A percentile compares a stretch with the other conserved stretches of the same genome.
These are phyloP conservation scores for Microtus richardsoni DNA, from an alignment of 2,113 vertebrate genomes.

Conservation along the genomic window DNA sequence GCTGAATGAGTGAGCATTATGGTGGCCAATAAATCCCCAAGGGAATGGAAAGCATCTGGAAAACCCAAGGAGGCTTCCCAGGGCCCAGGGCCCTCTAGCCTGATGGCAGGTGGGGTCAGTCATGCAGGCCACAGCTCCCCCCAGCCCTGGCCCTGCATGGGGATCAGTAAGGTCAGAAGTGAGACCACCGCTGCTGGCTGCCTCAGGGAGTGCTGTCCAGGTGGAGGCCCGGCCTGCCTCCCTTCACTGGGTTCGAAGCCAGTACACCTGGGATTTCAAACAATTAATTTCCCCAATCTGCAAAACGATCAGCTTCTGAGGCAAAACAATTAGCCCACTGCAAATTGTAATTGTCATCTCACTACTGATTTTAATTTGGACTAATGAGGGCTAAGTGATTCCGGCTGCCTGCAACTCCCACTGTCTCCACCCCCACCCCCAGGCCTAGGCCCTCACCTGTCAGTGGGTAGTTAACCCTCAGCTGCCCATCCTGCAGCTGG, in stretches of 20 bases:
- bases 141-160: not conserved
- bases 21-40: not conserved
- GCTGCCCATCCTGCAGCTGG: not conserved
- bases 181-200: not conserved
- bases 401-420: constrained; percentile 63
- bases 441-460: constrained; percentile 61
- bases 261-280: constrained; percentile 82
- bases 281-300: constrained; percentile 86
- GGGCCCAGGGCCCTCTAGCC: not conserved
- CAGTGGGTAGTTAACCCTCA: constrained; percentile 25
- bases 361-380: constrained; percentile 87
- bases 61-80: not conserved
- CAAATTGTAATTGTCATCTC: constrained; percentile 89
- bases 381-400: constrained; percentile 87
- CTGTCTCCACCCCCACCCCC: not conserved
- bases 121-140: not conserved
- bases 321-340: constrained; percentile 85
- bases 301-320: constrained; percentile 79
- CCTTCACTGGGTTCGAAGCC: constrained; percentile 67
- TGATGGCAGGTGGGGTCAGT: too few relatives aligned
- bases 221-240: not conserved
- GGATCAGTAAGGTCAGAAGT: not conserved
- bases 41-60: not conserved
- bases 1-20: not conserved
- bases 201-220: not conserved